phyloP scores from a whole-genome alignment of 1,140 invertebrate species.

The Ceratina australensis region DNA sequence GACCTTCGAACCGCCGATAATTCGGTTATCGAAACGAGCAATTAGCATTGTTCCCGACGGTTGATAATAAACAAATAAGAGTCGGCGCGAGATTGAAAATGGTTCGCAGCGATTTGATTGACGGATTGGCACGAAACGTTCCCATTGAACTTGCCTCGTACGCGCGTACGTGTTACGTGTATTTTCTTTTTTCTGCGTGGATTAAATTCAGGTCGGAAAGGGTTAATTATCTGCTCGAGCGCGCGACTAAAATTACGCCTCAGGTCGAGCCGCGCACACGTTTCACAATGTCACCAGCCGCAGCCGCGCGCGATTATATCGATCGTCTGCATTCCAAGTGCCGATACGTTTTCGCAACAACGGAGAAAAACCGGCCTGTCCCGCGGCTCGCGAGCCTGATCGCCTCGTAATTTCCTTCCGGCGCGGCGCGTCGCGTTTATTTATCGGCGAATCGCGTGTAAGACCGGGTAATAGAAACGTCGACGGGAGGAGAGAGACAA shows the following conservation, averaged over 20 bases:
- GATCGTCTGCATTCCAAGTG: constrained; percentile 43
- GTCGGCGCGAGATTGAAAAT: too few relatives aligned
- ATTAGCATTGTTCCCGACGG: background rate
- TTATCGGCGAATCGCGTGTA: constrained; percentile 40
- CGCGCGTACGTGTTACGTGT: too few relatives aligned
- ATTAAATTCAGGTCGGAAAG: constrained; percentile 13
- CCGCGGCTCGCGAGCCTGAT: background rate
- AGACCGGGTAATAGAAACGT: constrained; percentile 28
- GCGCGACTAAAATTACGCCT: constrained; percentile 39
- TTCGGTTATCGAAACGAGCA: constrained; percentile 16
- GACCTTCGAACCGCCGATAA: constrained; percentile 31
- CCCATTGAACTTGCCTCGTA: too few relatives aligned
- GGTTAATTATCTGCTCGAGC: constrained; percentile 30
- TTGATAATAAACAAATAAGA: too few relatives aligned
- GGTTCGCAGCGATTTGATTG: too few relatives aligned
- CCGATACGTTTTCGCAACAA: constrained; percentile 46
- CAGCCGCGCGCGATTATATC: constrained; percentile 30
- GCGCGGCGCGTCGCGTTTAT: constrained; percentile 35
- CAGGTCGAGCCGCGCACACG: constrained; percentile 31
- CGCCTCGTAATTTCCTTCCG: constrained; percentile 44
- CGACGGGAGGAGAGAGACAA: background rate
- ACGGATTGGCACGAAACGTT: too few relatives aligned
- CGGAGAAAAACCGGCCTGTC: constrained; percentile 14
- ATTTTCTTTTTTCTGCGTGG: too few relatives aligned
- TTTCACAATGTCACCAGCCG: constrained; percentile 43